A percentile compares a stretch with the other conserved stretches of the same genome.
Evolutionary conservation across 2,888 invertebrate species (phyloP).

Genomic region (Amphipyra berbera): DNA sequence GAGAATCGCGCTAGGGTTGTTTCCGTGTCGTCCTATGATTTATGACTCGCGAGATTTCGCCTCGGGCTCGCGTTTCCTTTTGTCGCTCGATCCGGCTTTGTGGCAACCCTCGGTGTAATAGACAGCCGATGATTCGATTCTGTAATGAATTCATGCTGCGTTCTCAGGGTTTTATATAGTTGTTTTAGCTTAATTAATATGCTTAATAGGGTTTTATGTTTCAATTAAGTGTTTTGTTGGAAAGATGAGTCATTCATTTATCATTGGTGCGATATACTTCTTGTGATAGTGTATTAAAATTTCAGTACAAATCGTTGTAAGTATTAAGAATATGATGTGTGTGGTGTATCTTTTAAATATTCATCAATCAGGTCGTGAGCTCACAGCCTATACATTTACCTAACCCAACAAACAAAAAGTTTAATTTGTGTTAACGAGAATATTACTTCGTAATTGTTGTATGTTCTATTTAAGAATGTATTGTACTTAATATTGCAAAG

Average conservation of each 20-base stretch:
- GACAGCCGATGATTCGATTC: constrained; percentile 72
- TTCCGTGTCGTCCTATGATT: constrained; percentile 78
- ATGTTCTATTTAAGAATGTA: too few species aligned
- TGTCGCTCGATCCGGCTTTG: constrained; percentile 70
- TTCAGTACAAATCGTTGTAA: background rate
- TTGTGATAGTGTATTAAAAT: background rate
- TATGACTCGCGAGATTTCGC: constrained; percentile 78
- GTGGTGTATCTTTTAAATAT: too few species aligned
- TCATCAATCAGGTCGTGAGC: too few species aligned
- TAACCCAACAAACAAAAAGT: too few species aligned
- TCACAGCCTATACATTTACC: too few species aligned
- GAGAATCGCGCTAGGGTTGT: constrained; percentile 72
- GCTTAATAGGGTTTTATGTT: constrained; percentile 59
- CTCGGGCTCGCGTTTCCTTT: constrained; percentile 73
- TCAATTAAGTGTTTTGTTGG: constrained; percentile 49
- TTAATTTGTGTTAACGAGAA: too few species aligned
- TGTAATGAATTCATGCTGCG: constrained; percentile 66
- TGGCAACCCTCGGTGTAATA: constrained; percentile 73
- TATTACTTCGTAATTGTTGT: too few species aligned
- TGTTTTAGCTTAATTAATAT: constrained; percentile 64
- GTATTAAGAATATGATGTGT: background rate
- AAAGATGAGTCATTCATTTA: constrained; percentile 26
- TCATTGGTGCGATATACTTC: background rate
- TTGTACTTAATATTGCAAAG: too few species aligned
- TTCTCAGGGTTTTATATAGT: constrained; percentile 58